Evolutionary conservation across 2,113 vertebrate genomes (phyloP).

Genomic region (Tachysurus fulvidraco): DNA sequence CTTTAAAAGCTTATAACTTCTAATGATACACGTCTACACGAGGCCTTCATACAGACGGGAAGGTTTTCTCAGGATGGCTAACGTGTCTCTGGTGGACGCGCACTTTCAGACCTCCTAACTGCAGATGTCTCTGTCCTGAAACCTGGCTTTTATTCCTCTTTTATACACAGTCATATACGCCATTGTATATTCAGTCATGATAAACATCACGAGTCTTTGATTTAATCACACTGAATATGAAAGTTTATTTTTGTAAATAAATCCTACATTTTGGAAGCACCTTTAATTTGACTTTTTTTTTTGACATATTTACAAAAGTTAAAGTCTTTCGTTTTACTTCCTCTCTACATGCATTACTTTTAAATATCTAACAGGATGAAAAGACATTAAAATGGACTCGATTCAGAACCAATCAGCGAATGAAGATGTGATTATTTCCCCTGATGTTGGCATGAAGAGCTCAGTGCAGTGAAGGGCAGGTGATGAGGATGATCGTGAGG

Average conservation of each 20-base stretch:
- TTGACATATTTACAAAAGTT: not conserved
- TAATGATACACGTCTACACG: not conserved
- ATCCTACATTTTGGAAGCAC: not conserved
- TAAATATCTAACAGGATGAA: not conserved
- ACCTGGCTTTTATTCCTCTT: not conserved
- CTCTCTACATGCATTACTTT: not conserved
- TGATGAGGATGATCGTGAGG: too few relatives aligned
- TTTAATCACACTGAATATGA: not conserved
- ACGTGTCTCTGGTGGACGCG: not conserved
- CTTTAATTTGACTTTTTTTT: not conserved
- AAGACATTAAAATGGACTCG: not conserved
- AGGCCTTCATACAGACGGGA: not conserved
- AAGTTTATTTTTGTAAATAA: slow-evolving; percentile 47
- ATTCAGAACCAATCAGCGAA: too few relatives aligned
- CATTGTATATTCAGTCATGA: not conserved
- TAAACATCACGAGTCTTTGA: not conserved
- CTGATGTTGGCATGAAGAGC: too few relatives aligned
- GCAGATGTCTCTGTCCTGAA: not conserved
- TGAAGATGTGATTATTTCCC: too few relatives aligned
- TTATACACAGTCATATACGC: not conserved
- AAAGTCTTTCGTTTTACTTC: not conserved
- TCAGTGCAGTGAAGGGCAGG: too few relatives aligned
- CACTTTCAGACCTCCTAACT: not conserved
- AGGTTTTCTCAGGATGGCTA: not conserved
- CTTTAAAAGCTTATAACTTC: not conserved